A percentile compares a stretch with the other conserved stretches of the same genome.
Evolutionary conservation across 2,113 vertebrate genomes (phyloP).

Genomic region (Bubo blakistoni): DNA sequence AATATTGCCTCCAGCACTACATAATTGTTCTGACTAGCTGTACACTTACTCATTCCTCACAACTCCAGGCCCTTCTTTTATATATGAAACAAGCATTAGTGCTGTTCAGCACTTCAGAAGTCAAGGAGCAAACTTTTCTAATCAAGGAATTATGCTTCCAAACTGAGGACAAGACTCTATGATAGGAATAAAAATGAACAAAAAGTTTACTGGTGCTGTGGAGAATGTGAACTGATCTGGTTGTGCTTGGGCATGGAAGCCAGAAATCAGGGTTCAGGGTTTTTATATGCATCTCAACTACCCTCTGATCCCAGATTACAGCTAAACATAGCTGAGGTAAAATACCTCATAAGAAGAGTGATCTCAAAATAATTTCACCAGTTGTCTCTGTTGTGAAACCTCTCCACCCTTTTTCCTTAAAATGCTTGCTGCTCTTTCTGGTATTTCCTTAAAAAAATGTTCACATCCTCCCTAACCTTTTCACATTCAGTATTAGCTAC

Average conservation of each 20-base stretch:
- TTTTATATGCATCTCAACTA: not conserved
- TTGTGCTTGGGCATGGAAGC: not conserved
- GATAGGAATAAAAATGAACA: not conserved
- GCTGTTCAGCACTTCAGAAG: not conserved
- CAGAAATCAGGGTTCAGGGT: not conserved
- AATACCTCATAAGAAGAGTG: not conserved
- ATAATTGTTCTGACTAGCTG: constrained; percentile 32
- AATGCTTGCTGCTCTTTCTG: not conserved
- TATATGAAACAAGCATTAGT: constrained; percentile 17
- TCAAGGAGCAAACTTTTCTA: constrained; percentile 15
- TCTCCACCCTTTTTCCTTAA: not conserved
- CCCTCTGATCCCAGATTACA: not conserved
- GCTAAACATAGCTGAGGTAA: not conserved
- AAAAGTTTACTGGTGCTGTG: not conserved
- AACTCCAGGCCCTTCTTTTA: constrained; percentile 7
- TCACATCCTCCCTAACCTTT: not conserved
- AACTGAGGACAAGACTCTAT: not conserved
- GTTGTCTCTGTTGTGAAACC: not conserved
- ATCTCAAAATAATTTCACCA: not conserved
- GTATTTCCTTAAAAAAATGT: not conserved
- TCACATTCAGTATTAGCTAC: not conserved
- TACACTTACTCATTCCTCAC: not conserved
- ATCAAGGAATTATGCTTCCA: not conserved
- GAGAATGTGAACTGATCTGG: not conserved
- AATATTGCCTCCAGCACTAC: constrained; percentile 32